Conservation (phyloP, 2,113 vertebrate species). For the Eulemur macaco region DNA sequence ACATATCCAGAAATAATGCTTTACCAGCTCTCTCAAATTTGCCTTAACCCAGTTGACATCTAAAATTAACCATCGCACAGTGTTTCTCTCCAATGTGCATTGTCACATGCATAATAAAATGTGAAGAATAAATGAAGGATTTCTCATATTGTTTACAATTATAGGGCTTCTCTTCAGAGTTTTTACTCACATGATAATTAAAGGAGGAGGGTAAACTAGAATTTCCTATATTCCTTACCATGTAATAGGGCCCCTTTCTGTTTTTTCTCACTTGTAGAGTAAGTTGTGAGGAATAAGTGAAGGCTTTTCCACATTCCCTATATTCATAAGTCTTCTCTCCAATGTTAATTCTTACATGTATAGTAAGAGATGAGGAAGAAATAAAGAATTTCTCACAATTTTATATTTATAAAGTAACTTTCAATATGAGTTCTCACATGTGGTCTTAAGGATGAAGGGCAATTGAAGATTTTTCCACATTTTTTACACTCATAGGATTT, state of each 20-base stretch:
- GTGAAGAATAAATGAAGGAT: neutral
- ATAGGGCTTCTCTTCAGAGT: neutral
- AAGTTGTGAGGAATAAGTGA: conserved; percentile 27
- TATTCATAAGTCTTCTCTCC: neutral
- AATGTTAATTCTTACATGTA: neutral
- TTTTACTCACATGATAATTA: neutral
- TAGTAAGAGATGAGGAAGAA: neutral
- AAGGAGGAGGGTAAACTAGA: neutral
- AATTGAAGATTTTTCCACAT: neutral
- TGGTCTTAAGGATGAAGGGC: neutral
- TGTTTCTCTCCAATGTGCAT: neutral
- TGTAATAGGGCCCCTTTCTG: neutral
- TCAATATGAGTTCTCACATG: conserved; percentile 57
- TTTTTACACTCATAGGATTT: conserved; percentile 22
- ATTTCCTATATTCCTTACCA: neutral
- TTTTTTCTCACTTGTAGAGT: neutral
- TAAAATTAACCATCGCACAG: neutral
- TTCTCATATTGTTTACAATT: neutral
- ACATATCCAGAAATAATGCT: neutral
- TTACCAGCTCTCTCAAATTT: neutral
- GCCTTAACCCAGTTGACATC: neutral
- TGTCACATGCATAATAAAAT: neutral
- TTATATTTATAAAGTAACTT: neutral
- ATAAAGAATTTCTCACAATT: neutral
- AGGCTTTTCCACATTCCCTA: conserved; percentile 31